A percentile compares a stretch with the other conserved stretches of the same genome.
phyloP scores from a whole-genome alignment of 2,888 invertebrate species.

The Sipha maydis region DNA sequence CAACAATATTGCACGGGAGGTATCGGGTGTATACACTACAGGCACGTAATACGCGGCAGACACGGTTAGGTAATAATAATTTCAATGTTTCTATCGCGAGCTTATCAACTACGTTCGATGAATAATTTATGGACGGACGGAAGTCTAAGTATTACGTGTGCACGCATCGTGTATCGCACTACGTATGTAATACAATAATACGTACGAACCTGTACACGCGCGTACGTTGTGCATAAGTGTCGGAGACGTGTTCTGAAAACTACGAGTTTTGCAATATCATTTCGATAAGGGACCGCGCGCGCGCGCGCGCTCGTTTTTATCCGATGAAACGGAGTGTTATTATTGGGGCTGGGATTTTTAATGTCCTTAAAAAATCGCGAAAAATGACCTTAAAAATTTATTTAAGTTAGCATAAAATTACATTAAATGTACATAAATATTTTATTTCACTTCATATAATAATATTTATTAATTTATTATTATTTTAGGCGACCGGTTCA shows the following conservation, averaged over 20 bases:
- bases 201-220: background rate
- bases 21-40: background rate
- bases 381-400: no score
- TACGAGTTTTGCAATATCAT: background rate
- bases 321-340: background rate
- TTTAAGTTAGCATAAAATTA: no score
- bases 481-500: background rate
- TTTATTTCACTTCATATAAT: no score
- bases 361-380: no score
- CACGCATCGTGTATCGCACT: no score
- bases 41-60: background rate
- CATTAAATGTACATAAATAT: no score
- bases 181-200: background rate
- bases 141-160: slow-evolving; percentile 19
- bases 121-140: slow-evolving; percentile 53
- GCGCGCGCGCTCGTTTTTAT: background rate
- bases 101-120: slow-evolving; percentile 48
- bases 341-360: no score
- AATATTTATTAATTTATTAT: no score
- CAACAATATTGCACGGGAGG: background rate
- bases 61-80: slow-evolving; percentile 28
- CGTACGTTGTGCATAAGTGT: background rate
- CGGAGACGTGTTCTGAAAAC: slow-evolving; percentile 44
- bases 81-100: slow-evolving; percentile 41
- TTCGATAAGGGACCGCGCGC: slow-evolving; percentile 6